Conservation (phyloP, 2,113 vertebrate species). For the Fulmarus glacialis region DNA sequence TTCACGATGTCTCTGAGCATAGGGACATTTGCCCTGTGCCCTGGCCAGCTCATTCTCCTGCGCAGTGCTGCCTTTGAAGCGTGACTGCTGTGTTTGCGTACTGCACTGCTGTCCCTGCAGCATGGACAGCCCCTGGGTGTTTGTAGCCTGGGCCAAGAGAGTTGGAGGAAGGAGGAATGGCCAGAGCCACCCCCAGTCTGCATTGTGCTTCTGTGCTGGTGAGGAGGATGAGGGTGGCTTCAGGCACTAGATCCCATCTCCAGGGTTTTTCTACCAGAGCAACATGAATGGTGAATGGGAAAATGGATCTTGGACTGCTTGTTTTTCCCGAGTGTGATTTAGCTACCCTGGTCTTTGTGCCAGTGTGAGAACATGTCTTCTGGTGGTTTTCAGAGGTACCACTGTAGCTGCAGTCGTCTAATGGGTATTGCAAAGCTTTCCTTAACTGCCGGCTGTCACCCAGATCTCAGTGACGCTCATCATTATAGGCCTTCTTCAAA, state of each 20-base stretch:
- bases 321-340: not conserved
- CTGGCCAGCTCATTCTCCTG: not conserved
- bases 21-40: not conserved
- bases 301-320: not conserved
- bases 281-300: not conserved
- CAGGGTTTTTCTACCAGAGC: not conserved
- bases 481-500: not conserved
- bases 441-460: not conserved
- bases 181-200: not conserved
- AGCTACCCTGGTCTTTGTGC: not conserved
- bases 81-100: not conserved
- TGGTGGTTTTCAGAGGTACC: not conserved
- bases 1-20: not conserved
- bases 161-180: not conserved
- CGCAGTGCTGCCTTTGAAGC: not conserved
- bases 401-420: not conserved
- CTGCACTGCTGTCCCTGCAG: not conserved
- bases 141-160: not conserved
- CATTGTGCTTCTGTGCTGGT: not conserved
- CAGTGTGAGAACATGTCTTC: not conserved
- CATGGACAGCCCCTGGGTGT: rapidly evolving
- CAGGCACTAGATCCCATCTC: not conserved
- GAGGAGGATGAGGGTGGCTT: not conserved
- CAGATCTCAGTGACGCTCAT: not conserved
- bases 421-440: not conserved